A percentile compares a stretch with the other conserved stretches of the same genome.
phyloP scores from a whole-genome alignment of 2,113 vertebrate species.

The Macaca nemestrina region DNA sequence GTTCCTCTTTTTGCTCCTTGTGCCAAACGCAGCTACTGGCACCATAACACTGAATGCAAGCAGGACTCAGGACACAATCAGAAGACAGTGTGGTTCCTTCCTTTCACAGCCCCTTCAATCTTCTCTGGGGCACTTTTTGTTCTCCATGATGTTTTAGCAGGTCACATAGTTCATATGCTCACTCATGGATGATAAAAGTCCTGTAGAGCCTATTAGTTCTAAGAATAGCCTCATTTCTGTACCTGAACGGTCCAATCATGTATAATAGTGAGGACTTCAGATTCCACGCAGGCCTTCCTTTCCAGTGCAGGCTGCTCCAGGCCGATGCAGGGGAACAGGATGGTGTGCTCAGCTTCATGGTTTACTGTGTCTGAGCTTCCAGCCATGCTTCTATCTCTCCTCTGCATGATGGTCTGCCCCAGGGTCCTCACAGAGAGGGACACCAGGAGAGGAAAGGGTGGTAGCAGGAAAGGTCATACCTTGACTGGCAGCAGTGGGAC shows the following conservation, averaged over 20 bases:
- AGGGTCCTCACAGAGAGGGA: not conserved
- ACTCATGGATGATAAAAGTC: not conserved
- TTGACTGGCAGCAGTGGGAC: not conserved
- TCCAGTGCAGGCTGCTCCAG: not conserved
- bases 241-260: not conserved
- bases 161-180: not conserved
- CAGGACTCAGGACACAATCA: not conserved
- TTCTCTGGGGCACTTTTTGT: not conserved
- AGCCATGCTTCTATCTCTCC: not conserved
- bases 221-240: not conserved
- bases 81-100: not conserved
- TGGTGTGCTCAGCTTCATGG: not conserved
- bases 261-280: not conserved
- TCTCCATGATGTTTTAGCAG: not conserved
- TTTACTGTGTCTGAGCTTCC: not conserved
- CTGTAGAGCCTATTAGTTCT: not conserved
- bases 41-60: not conserved
- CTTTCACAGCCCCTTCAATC: not conserved
- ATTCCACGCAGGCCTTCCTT: not conserved
- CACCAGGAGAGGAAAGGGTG: not conserved
- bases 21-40: not conserved
- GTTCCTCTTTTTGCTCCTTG: not conserved
- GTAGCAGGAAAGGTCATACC: not conserved
- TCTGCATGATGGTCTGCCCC: not conserved
- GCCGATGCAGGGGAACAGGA: not conserved